phyloP scores from a whole-genome alignment of 2,888 invertebrate species.

The Saturnia pavonia region DNA sequence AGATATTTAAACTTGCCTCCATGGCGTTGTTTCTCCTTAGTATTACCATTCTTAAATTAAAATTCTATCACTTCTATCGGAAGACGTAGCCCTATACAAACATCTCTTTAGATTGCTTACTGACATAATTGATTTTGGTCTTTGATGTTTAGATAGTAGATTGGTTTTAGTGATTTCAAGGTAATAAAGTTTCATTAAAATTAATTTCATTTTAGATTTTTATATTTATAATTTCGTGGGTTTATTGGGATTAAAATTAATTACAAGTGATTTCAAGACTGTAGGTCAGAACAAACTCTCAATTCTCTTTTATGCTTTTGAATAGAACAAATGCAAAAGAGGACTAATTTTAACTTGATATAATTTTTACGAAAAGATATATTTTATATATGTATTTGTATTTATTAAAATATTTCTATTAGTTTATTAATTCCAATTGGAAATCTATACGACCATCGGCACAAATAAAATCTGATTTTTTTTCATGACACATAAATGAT shows the following conservation, averaged over 20 bases:
- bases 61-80: background rate
- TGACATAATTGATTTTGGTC: constrained; percentile 20
- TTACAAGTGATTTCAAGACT: no score
- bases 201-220: background rate
- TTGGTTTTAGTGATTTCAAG: constrained; percentile 12
- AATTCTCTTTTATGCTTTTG: no score
- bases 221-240: background rate
- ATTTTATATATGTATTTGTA: no score
- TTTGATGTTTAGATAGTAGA: constrained; percentile 11
- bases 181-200: background rate
- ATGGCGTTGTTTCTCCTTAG: constrained; percentile 4
- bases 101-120: constrained; percentile 14
- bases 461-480: no score
- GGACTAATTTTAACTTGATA: no score
- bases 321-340: no score
- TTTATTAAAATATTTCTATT: no score
- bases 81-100: constrained; percentile 15
- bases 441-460: no score
- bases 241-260: background rate
- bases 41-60: constrained; percentile 15
- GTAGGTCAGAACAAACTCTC: no score
- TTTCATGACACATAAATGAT: no score
- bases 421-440: no score
- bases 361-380: no score
- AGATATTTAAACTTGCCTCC: constrained; percentile 17